These are phyloP conservation scores for Aleiodes alternator DNA, from an alignment of 2,888 invertebrate genomes.

Conservation along the genomic window DNA sequence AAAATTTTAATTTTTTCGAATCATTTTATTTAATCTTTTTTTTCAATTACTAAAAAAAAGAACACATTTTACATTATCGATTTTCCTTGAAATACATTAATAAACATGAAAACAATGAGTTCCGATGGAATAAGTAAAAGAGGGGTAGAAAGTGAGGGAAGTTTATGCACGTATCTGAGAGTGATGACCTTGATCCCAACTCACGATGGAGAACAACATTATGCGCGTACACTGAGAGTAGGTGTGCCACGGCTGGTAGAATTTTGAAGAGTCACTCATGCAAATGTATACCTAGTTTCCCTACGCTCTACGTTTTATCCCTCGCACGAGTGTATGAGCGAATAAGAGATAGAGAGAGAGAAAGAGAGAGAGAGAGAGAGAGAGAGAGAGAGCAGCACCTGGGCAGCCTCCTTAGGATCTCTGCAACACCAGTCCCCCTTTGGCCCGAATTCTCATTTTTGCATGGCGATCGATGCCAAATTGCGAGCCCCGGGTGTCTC, in stretches of 20 bases:
- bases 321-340: no score
- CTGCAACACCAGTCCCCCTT: constrained; percentile 20
- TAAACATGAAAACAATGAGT: not conserved
- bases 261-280: constrained; percentile 47
- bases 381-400: no score
- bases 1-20: no score
- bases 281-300: constrained; percentile 41
- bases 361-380: no score
- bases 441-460: constrained; percentile 35
- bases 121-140: not conserved
- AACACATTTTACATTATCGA: no score
- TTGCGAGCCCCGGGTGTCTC: constrained; percentile 49
- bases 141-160: constrained; percentile 6
- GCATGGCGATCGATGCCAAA: constrained; percentile 52
- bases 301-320: no score
- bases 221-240: constrained; percentile 37
- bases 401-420: constrained; percentile 6
- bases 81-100: not conserved
- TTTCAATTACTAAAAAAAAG: no score
- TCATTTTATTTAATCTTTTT: no score
- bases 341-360: no score
- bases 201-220: constrained; percentile 31
- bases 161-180: constrained; percentile 25
- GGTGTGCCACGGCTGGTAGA: constrained; percentile 38
- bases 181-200: constrained; percentile 39